Conservation (phyloP, 1,140 invertebrate species). For the Lepidurus couesii region DNA sequence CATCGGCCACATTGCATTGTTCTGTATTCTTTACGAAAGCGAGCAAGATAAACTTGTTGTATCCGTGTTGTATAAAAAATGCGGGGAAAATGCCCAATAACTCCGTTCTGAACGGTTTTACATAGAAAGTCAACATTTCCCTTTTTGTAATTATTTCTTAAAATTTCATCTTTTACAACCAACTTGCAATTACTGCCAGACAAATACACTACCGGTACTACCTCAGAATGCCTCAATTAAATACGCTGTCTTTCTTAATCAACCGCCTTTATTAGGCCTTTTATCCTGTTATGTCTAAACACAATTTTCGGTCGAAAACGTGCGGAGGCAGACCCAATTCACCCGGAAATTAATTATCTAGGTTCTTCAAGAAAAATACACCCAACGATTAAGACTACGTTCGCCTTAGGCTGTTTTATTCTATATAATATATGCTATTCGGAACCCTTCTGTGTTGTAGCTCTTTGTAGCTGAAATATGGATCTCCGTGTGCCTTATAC, state of each 20-base stretch:
- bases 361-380: not conserved
- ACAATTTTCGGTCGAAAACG: not conserved
- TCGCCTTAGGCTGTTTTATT: not conserved
- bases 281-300: not conserved
- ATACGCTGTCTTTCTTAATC: not conserved
- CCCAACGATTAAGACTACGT: not conserved
- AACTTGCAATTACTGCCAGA: not conserved
- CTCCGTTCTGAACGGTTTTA: not conserved
- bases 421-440: not conserved
- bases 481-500: not conserved
- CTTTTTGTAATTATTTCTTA: not conserved
- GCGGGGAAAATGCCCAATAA: not conserved
- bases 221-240: not conserved
- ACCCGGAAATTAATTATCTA: not conserved
- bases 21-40: not conserved
- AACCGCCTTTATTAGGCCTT: not conserved
- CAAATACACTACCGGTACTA: not conserved
- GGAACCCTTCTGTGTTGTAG: not conserved
- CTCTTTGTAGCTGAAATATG: not conserved
- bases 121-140: not conserved
- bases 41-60: not conserved
- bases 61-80: not conserved
- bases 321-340: not conserved
- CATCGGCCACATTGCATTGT: too few relatives aligned
- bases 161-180: not conserved